These are phyloP conservation scores for Erebia aethiops DNA, from an alignment of 2,888 invertebrate species.

Conservation along the genomic window DNA sequence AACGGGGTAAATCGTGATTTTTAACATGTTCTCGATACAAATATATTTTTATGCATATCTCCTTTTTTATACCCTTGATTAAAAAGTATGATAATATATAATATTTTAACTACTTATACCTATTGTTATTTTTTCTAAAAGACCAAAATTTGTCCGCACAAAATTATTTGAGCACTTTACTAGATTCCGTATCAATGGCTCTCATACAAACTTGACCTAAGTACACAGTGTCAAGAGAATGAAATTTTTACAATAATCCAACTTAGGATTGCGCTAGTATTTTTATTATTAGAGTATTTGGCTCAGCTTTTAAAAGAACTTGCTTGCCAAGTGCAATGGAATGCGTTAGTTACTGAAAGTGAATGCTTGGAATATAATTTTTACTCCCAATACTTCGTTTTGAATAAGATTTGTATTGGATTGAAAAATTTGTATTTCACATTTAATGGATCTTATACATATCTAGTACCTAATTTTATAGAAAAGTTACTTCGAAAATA, in stretches of 20 bases:
- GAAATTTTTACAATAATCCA: constrained; percentile 34
- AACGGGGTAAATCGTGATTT: background rate
- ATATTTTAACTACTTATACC: too few relatives aligned
- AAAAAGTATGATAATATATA: too few relatives aligned
- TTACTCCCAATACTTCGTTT: constrained; percentile 1
- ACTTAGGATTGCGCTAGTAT: constrained; percentile 39
- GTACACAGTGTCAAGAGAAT: constrained; percentile 1
- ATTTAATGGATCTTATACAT: background rate
- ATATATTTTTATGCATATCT: background rate
- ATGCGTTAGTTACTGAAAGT: constrained; percentile 29
- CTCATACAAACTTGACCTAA: background rate
- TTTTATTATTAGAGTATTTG: constrained; percentile 43
- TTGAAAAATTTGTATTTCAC: background rate
- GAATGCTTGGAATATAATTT: constrained; percentile 21
- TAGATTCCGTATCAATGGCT: background rate
- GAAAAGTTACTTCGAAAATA: background rate
- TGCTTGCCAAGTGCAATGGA: constrained; percentile 34
- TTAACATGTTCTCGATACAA: background rate
- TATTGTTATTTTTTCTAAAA: too few relatives aligned
- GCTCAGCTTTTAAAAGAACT: constrained; percentile 36
- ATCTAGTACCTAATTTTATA: too few relatives aligned
- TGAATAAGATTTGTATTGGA: background rate
- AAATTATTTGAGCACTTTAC: background rate
- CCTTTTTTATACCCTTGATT: too few relatives aligned
- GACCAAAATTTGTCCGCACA: too few relatives aligned